These are phyloP conservation scores for Dinomys branickii DNA, from an alignment of 2,113 vertebrate species.

Conservation along the genomic window DNA sequence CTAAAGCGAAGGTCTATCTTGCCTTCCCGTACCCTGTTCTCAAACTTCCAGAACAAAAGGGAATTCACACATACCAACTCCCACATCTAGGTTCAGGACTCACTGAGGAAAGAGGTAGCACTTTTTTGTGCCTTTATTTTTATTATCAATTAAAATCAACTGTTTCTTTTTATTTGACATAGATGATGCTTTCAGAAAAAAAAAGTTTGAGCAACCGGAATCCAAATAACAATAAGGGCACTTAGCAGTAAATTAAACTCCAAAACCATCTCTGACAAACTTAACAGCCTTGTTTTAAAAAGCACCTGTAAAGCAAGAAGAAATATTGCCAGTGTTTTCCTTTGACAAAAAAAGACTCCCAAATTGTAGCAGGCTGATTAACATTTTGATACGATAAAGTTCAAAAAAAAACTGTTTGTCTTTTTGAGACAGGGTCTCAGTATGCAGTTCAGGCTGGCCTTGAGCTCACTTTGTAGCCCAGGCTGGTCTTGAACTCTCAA, in stretches of 20 bases:
- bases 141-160: not conserved
- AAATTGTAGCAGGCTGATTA: not conserved
- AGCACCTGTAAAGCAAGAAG: not conserved
- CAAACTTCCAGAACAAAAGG: not conserved
- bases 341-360: not conserved
- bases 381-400: not conserved
- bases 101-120: not conserved
- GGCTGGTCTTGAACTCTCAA: too few relatives aligned
- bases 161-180: not conserved
- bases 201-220: not conserved
- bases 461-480: too few relatives aligned
- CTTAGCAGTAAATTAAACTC: not conserved
- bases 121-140: not conserved
- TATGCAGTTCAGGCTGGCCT: too few relatives aligned
- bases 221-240: not conserved
- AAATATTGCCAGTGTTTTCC: not conserved
- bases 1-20: not conserved
- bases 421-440: too few relatives aligned
- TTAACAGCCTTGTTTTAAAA: not conserved
- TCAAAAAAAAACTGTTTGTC: too few relatives aligned
- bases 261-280: not conserved
- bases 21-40: not conserved
- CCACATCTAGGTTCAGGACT: not conserved
- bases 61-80: not conserved
- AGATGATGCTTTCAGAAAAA: not conserved